Percentiles rank a stretch among this genome's conserved stretches.
These are phyloP conservation scores for Yponomeuta malinellus DNA, from an alignment of 2,888 invertebrate species.

Conservation along the genomic window DNA sequence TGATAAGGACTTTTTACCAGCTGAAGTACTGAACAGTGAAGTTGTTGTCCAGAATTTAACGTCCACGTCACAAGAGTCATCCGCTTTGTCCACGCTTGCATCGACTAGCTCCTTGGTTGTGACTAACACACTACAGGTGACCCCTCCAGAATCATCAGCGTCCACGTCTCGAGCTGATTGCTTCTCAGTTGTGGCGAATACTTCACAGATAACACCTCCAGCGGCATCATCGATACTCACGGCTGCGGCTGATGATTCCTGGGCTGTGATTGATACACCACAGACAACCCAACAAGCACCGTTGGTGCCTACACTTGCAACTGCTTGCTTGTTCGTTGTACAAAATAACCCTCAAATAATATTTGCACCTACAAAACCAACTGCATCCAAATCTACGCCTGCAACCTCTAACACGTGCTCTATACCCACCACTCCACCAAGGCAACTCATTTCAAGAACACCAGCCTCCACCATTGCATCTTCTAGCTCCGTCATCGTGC, in stretches of 20 bases:
- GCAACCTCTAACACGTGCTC: too few species aligned
- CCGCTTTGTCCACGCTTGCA: constrained; percentile 15
- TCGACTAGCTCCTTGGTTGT: constrained; percentile 1
- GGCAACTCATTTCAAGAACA: too few species aligned
- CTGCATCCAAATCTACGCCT: too few species aligned
- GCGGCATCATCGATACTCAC: background rate
- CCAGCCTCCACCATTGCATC: too few species aligned
- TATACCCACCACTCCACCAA: too few species aligned
- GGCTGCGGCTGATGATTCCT: background rate
- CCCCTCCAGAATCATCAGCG: constrained; percentile 1
- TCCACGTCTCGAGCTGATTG: background rate
- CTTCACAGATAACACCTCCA: constrained; percentile 1
- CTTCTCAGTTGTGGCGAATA: constrained; percentile 1
- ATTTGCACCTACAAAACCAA: too few species aligned
- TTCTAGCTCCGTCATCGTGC: too few species aligned
- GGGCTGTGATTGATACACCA: too few species aligned
- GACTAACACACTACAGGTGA: background rate
- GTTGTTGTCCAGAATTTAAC: constrained; percentile 9
- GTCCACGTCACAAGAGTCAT: constrained; percentile 18
- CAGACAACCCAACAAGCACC: too few species aligned
- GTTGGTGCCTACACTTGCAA: too few species aligned
- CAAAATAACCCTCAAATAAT: too few species aligned
- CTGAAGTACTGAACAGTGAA: constrained; percentile 17
- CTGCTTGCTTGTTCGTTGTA: too few species aligned
- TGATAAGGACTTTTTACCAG: constrained; percentile 27